These are phyloP conservation scores for Sus cebifrons DNA, from an alignment of 2,797 vertebrate species.

Conservation along the genomic window DNA sequence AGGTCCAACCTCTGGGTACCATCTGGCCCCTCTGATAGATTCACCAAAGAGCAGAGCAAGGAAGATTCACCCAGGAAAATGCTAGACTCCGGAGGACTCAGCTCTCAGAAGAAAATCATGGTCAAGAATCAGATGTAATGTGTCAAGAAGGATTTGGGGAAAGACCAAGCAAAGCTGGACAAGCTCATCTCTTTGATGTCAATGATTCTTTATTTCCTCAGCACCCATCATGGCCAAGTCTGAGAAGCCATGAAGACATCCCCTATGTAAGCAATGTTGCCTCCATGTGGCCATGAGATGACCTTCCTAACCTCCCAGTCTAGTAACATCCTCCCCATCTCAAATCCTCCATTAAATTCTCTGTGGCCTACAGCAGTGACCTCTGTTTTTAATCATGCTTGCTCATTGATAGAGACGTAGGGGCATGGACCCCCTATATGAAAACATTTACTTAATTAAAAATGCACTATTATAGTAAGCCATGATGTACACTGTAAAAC, in stretches of 20 bases:
- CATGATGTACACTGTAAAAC: background rate
- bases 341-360: background rate
- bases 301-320: background rate
- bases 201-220: background rate
- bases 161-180: background rate
- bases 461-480: background rate
- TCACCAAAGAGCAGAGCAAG: background rate
- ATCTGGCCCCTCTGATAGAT: background rate
- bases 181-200: background rate
- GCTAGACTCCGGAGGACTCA: background rate
- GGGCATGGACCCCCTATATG: background rate
- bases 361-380: background rate
- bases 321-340: background rate
- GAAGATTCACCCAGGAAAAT: background rate
- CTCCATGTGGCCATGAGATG: background rate
- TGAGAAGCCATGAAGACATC: background rate
- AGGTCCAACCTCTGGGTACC: background rate
- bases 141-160: background rate
- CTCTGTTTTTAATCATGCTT: background rate
- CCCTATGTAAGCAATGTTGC: background rate
- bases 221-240: background rate
- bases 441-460: constrained; percentile 31
- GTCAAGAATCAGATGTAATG: background rate
- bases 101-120: background rate
- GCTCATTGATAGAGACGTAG: background rate